Base-by-base conservation (phyloP, 1,140 invertebrate genomes). In the Drosophila fuyamai region DNA sequence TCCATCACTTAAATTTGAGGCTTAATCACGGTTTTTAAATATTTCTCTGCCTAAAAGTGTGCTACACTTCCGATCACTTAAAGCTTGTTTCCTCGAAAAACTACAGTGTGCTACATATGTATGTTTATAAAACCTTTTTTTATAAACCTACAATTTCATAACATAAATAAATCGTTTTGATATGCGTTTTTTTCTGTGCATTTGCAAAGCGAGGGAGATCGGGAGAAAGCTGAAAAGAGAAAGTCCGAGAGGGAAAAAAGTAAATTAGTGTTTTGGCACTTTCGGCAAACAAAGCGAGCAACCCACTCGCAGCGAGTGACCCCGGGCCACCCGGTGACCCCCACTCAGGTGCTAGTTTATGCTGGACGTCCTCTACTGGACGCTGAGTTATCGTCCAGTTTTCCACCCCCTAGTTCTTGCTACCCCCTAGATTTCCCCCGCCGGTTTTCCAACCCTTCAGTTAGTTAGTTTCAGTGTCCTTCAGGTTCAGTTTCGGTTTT, bases 251-350 rank as follows among this genome's bases (percentile, higher is more conserved):
- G 46, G 56, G 16, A 7, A 82, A 88, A 90, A 86, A 79, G 86
- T 90, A 90, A 90, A 90, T 90, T 90, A 90, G 86, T 90, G 86
- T 86, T 90, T 85, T 90, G 86, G 81, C 86, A 90, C 86, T 90
- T 86, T 90, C 79, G 76, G 86, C 86, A 90, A 84, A 89, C 84
- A 89, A 79, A 86, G 83, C 71, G 74, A 50, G 54, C 44, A 59
- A 48, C 57, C 44, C 32, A 36, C 57, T 54, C 43, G 43, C 59
- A 38, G 36, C 58, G 23, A 56, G 36, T 55, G 57, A 40, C 67
- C 61, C 59, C 61, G 51, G 50, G 50, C 47, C 75, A 51, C 74
- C 81, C 74, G 46, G 38, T 68, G 67, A 71, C 56, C 68, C 70
- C 68, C 71, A 79, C 51, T 81, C 83, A 83, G 83, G 83, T 88